Conservation (phyloP, 2,888 invertebrate genomes). For the Elgonia sp. region DNA sequence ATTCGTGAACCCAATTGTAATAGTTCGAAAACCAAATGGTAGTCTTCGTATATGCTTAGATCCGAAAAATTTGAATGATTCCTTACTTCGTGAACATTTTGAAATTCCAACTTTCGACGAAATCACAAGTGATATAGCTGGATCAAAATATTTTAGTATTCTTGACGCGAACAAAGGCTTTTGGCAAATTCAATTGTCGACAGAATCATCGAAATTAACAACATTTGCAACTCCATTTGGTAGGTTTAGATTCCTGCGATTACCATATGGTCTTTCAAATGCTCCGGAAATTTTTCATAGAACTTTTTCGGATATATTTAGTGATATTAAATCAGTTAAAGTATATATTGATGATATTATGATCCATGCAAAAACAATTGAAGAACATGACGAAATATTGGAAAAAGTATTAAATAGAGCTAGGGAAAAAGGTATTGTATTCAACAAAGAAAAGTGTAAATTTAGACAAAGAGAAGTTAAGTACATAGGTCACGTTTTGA, state of each 20-base stretch:
- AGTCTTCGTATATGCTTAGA: conserved; percentile 81
- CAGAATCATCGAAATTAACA: conserved; percentile 77
- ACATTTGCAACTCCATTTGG: conserved; percentile 81
- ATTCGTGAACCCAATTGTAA: conserved; percentile 78
- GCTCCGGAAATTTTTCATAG: conserved; percentile 67
- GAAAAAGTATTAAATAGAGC: conserved; percentile 61
- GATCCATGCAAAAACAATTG: conserved; percentile 72
- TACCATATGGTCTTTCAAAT: conserved; percentile 77
- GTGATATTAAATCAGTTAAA: conserved; percentile 15
- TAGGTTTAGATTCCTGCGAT: conserved; percentile 78
- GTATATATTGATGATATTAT: conserved; percentile 47
- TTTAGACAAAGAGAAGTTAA: conserved; percentile 53
- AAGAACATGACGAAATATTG: conserved; percentile 51
- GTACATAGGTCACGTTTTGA: conserved; percentile 67
- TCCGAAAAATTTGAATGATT: conserved; percentile 65
- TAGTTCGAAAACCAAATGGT: conserved; percentile 70
- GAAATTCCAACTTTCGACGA: conserved; percentile 81
- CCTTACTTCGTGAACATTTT: conserved; percentile 42
- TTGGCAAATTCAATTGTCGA: conserved; percentile 77
- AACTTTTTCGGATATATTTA: conserved; percentile 65
- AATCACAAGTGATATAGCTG: conserved; percentile 77
- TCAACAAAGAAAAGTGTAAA: conserved; percentile 72
- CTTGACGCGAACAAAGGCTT: conserved; percentile 79
- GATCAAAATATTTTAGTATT: conserved; percentile 70
- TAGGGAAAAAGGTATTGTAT: conserved; percentile 52